phyloP scores from a whole-genome alignment of 2,113 vertebrate species.

The Corythornis vintsioides region DNA sequence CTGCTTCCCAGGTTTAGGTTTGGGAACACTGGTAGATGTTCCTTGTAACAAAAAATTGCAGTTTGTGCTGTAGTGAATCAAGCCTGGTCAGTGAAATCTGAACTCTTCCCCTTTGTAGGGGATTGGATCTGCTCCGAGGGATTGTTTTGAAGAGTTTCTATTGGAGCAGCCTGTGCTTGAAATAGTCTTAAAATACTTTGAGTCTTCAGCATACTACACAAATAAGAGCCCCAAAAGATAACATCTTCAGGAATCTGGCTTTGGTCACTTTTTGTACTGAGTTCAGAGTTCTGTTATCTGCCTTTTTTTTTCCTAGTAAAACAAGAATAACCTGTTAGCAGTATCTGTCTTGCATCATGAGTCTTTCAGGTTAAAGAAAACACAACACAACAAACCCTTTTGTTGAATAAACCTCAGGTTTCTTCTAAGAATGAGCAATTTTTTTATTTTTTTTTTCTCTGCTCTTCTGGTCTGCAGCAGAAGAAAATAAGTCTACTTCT shows the following conservation, averaged over 20 bases:
- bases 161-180: neutral
- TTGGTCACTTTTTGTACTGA: neutral
- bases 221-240: neutral
- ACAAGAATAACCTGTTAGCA: neutral
- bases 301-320: neutral
- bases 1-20: neutral
- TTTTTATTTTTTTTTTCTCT: neutral
- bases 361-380: neutral
- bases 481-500: neutral
- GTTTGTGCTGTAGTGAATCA: neutral
- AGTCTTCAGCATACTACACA: neutral
- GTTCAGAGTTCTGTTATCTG: neutral
- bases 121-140: neutral
- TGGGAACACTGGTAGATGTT: neutral
- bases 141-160: neutral
- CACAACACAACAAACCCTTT: neutral
- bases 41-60: neutral
- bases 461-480: neutral
- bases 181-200: neutral
- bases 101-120: neutral
- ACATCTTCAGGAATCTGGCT: neutral
- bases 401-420: neutral
- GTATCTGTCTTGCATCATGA: neutral
- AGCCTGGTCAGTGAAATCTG: neutral
- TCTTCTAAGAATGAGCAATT: neutral